Evolutionary conservation across 2,113 vertebrate genomes (phyloP), one percentile per base, ranked within the genome.

Genomic region (Bubalus kerabau): DNA sequence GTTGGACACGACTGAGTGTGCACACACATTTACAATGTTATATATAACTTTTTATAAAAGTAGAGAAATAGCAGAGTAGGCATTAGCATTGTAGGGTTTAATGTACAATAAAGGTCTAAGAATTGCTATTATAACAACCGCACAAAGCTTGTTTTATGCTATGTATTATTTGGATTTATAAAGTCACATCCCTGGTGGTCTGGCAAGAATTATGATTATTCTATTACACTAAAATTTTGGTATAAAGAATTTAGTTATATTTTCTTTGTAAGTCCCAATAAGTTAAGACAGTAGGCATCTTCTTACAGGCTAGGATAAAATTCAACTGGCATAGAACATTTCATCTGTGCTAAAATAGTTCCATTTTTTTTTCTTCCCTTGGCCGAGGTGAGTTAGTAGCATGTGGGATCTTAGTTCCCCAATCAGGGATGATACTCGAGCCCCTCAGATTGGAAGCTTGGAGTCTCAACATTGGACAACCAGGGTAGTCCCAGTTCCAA

Each of bases 121-220:
- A 94, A 71, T 74, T 24, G 71, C 46, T 59, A 1, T 64, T 86
- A 67, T 7, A 57, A 32, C 50, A 40, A 30, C 26, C 52, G 74
- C 26, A 36, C 26, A 88, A 74, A 96, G 10, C 74, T 48, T 71
- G 21, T 60, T 57, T 60, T 64, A 50, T 17, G 32, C 40, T 81
- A 50, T 36, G 23, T 28, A 56, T 48, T 87, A 57, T 64, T 81
- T 46, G 9, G 21, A 67, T 80, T 81, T 81, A 87, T 64, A 71
- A 90, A 95, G 19, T 76, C 62, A 43, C 12, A 15, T 17, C 5
- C 28, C 7, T 16, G 40, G 30, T 60, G n/a, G n/a, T 84, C 32
- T 91, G 94, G 28, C 17, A 95, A 95, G 48, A 91, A 64, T 91
- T 91, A 23, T 86, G 60, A 60, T 74, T 83, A 90, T 95, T 62